phyloP scores from a whole-genome alignment of 2,888 invertebrate species.

The Bursaphelenchus okinawaensis region DNA sequence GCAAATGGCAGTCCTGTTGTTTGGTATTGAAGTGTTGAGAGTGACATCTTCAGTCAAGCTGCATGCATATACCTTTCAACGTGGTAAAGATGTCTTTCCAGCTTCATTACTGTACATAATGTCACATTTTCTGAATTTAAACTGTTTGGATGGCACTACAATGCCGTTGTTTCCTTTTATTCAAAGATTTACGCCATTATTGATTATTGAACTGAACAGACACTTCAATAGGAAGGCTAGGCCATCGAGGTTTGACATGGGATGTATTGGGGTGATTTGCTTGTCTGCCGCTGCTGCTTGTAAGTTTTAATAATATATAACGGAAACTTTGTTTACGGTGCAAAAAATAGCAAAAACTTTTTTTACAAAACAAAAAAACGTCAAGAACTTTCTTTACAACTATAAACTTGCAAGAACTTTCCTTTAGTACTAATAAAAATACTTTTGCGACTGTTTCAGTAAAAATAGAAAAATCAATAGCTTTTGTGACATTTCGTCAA shows the following conservation, averaged over 20 bases:
- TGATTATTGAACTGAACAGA: conserved; percentile 17
- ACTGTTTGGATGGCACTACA: conserved; percentile 63
- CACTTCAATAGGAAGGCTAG: conserved; percentile 21
- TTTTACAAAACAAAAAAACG: too few relatives aligned
- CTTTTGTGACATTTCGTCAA: too few relatives aligned
- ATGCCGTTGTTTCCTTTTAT: conserved; percentile 63
- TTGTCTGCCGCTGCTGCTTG: conserved; percentile 38
- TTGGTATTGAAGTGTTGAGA: conserved; percentile 58
- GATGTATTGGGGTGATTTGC: conserved; percentile 28
- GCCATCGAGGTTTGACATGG: conserved; percentile 18
- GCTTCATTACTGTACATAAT: conserved; percentile 62
- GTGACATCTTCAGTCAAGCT: conserved; percentile 52
- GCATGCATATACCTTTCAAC: conserved; percentile 59
- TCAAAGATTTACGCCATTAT: conserved; percentile 58
- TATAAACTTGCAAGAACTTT: too few relatives aligned
- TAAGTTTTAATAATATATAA: conserved; percentile 12
- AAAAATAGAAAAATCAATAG: too few relatives aligned
- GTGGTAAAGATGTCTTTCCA: conserved; percentile 59
- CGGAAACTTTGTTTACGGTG: conserved; percentile 5
- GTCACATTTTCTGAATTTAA: conserved; percentile 61
- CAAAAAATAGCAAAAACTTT: too few relatives aligned
- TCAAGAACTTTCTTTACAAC: too few relatives aligned
- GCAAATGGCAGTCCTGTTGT: conserved; percentile 61
- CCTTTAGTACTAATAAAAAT: background rate
- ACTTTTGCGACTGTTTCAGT: too few relatives aligned